Evolutionary conservation across 2,888 invertebrate genomes (phyloP), one percentile per base, ranked within the genome.

Genomic region (Tenodera sinensis): DNA sequence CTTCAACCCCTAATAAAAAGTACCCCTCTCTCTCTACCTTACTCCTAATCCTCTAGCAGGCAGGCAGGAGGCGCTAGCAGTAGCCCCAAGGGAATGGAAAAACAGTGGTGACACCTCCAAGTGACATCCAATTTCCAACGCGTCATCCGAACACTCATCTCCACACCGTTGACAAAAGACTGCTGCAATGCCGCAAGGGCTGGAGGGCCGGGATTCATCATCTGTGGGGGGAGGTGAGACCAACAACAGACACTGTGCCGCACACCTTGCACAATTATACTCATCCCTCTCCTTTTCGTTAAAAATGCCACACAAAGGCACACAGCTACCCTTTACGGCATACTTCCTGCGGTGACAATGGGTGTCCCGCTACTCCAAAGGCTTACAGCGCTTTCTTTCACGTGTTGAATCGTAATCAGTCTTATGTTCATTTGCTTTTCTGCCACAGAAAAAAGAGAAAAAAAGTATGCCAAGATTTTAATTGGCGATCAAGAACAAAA

Each of bases 41-140:
- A 42, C 88, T 82, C 85, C 83, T 89, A 89, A 85, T 89, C 89
- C 89, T 27, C 88, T 27, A 30, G 42, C n/a, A 84, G n/a, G 27
- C 15, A 12, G n/a, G n/a, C n/a, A n/a, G 83, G 88, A 42, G 83
- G 88, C 25, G 83, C 15, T 42, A 34, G 28, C 83, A 83, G 85
- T 85, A 27, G 85, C 42, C n/a, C 87, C 87, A 25, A n/a, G 34
- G 42, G 87, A 86, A 28, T 83, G 87, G 90, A 89, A 90, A 90
- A 90, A 93, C 93, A 93, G 92, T 93, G 92, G 92, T 93, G 93
- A 93, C 93, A 93, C 93, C 93, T 93, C 93, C 71, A 93, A 93
- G 93, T 93, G 93, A 93, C 93, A 93, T 93, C 93, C 93, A 93
- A 93, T 93, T 93, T 93, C 93, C 93, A 93, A 92, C 92, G 92